phyloP scores from a whole-genome alignment of 2,888 invertebrate genomes.

The Sylvicola fuscatus region DNA sequence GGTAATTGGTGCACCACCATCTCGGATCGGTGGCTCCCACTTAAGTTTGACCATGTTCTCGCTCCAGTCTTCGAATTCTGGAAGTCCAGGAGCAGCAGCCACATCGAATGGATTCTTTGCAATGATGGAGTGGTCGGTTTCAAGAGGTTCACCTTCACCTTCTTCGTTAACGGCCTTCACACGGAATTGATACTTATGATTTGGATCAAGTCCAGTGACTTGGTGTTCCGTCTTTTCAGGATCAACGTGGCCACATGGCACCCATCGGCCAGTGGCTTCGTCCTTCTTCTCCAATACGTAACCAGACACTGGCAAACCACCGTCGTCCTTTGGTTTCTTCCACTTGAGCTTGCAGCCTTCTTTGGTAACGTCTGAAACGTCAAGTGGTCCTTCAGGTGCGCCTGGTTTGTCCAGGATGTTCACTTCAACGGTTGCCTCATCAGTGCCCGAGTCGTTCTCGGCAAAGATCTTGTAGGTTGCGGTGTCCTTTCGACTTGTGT shows the following conservation, averaged over 20 bases:
- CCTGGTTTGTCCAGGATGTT: conserved; percentile 46
- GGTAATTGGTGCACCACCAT: conserved; percentile 86
- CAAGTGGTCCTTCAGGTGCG: conserved; percentile 62
- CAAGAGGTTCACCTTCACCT: conserved; percentile 90
- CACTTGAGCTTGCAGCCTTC: conserved; percentile 87
- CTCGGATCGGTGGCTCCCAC: conserved; percentile 77
- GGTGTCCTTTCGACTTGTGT: conserved; percentile 65
- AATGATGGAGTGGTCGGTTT: conserved; percentile 66
- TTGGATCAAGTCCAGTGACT: conserved; percentile 72
- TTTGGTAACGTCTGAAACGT: conserved; percentile 75
- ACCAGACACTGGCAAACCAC: conserved; percentile 75
- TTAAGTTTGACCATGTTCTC: conserved; percentile 77
- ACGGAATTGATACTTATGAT: conserved; percentile 93
- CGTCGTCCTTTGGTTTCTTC: conserved; percentile 92
- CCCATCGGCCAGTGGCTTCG: conserved; percentile 67
- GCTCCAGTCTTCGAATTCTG: conserved; percentile 78
- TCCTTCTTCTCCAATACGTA: conserved; percentile 94
- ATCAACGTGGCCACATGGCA: conserved; percentile 65
- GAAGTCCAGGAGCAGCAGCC: conserved; percentile 73
- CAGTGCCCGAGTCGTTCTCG: conserved; percentile 81
- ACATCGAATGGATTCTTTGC: conserved; percentile 97
- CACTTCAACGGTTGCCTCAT: conserved; percentile 87
- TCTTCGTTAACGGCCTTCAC: conserved; percentile 94
- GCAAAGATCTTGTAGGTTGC: conserved; percentile 83
- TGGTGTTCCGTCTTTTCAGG: conserved; percentile 65